phyloP scores from a whole-genome alignment of 2,113 vertebrate genomes.

The Oncorhynchus kisutch region DNA sequence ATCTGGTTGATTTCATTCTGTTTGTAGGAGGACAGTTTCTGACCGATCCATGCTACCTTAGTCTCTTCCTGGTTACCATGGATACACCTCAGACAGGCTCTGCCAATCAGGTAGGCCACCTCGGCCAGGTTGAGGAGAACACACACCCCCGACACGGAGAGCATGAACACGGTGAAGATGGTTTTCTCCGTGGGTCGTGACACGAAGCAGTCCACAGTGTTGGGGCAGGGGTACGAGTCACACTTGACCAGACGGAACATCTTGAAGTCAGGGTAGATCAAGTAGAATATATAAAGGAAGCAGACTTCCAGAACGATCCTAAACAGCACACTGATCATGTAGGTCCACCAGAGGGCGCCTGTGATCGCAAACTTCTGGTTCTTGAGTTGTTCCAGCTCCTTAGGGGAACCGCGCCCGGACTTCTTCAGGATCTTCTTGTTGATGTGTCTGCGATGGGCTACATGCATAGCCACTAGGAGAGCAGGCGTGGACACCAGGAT shows the following conservation, averaged over 20 bases:
- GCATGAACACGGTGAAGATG: slow-evolving; percentile 96
- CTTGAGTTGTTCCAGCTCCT: slow-evolving; percentile 90
- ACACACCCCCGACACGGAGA: slow-evolving; percentile 89
- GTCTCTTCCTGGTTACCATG: slow-evolving; percentile 70
- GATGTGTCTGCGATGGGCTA: slow-evolving; percentile 92
- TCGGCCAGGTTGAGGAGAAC: slow-evolving; percentile 93
- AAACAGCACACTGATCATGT: slow-evolving; percentile 91
- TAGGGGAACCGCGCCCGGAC: slow-evolving; percentile 77
- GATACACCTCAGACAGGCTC: slow-evolving; percentile 79
- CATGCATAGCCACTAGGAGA: slow-evolving; percentile 95
- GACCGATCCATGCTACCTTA: slow-evolving; percentile 83
- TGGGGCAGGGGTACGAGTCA: slow-evolving; percentile 93
- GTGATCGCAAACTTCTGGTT: slow-evolving; percentile 90
- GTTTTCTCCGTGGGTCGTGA: slow-evolving; percentile 97
- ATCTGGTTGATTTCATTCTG: slow-evolving; percentile 93
- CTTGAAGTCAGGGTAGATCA: slow-evolving; percentile 92
- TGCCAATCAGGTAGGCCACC: slow-evolving; percentile 83
- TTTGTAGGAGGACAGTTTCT: slow-evolving; percentile 87
- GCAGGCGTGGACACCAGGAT: slow-evolving; percentile 95
- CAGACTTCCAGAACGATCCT: slow-evolving; percentile 87
- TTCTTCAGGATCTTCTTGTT: slow-evolving; percentile 89
- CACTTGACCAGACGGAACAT: slow-evolving; percentile 97
- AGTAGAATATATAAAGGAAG: slow-evolving; percentile 98
- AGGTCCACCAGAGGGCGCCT: slow-evolving; percentile 95
- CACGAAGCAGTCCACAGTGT: slow-evolving; percentile 97